These are phyloP conservation scores for Eremobia ochroleuca DNA, from an alignment of 2,888 invertebrate genomes.

Conservation along the genomic window DNA sequence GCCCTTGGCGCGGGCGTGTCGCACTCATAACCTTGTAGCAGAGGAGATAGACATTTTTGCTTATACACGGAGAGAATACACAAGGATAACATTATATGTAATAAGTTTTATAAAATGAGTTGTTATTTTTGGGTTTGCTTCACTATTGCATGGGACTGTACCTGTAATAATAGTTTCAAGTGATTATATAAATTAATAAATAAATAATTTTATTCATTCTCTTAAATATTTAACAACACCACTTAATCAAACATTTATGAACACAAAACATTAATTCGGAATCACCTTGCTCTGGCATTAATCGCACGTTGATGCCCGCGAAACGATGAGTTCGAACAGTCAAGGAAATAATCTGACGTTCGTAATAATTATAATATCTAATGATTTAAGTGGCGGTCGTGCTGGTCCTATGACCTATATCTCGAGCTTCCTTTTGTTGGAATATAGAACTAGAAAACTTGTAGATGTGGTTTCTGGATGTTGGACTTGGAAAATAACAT, in stretches of 20 bases:
- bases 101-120: no score
- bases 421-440: conserved; percentile 75
- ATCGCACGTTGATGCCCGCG: conserved; percentile 40
- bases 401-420: conserved; percentile 77
- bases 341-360: conserved; percentile 64
- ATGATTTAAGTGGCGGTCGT: conserved; percentile 74
- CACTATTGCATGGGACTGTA: no score
- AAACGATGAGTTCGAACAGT: conserved; percentile 39
- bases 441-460: conserved; percentile 40
- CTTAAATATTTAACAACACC: background rate
- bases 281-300: conserved; percentile 61
- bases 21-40: no score
- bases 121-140: no score
- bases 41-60: no score
- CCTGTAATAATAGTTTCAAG: no score
- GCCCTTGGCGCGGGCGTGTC: no score
- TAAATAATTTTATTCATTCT: background rate
- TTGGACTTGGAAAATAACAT: background rate
- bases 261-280: conserved; percentile 45
- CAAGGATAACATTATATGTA: no score
- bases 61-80: no score
- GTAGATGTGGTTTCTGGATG: conserved; percentile 15
- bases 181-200: no score
- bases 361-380: conserved; percentile 66
- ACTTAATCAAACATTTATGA: conserved; percentile 26